Percentiles rank a stretch among this genome's conserved stretches.
phyloP scores from a whole-genome alignment of 2,797 vertebrate species.

The Tachyglossus aculeatus region DNA sequence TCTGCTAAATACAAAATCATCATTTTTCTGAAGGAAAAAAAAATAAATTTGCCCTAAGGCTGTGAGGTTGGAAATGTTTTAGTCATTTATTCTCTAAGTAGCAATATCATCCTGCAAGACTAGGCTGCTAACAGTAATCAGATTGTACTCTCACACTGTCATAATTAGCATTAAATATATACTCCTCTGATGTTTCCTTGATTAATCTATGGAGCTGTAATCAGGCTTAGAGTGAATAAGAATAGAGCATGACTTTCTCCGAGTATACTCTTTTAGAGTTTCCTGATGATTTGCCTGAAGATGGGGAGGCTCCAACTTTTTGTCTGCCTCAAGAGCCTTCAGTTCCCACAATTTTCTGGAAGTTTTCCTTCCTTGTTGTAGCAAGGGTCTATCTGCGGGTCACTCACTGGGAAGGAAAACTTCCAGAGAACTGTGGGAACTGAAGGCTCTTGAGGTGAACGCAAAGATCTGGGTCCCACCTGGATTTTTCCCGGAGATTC shows the following conservation, averaged over 20 bases:
- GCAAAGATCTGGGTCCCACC: too few relatives aligned
- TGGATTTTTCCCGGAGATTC: too few relatives aligned
- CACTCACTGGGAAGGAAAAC: too few relatives aligned
- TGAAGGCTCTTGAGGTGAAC: too few relatives aligned
- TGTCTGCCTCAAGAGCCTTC: too few relatives aligned
- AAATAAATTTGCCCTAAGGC: slow-evolving; percentile 20
- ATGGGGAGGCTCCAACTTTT: too few relatives aligned
- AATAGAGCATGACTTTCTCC: not conserved
- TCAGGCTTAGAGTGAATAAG: not conserved
- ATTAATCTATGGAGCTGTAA: slow-evolving; percentile 1
- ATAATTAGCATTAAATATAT: slow-evolving; percentile 10
- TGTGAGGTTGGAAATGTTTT: slow-evolving; percentile 4
- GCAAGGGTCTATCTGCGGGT: too few relatives aligned
- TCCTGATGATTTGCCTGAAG: not conserved
- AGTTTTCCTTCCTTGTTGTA: too few relatives aligned
- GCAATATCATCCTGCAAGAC: slow-evolving; percentile 13
- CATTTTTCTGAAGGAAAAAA: not conserved
- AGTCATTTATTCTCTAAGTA: slow-evolving; percentile 26
- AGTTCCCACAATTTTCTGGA: too few relatives aligned
- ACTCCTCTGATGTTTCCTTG: not conserved
- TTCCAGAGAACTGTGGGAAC: too few relatives aligned
- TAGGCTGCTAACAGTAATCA: slow-evolving; percentile 18
- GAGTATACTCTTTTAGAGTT: not conserved
- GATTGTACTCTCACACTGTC: not conserved
- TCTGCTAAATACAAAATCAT: not conserved